phyloP scores from a whole-genome alignment of 2,888 invertebrate genomes.

The Podabrus alpinus region DNA sequence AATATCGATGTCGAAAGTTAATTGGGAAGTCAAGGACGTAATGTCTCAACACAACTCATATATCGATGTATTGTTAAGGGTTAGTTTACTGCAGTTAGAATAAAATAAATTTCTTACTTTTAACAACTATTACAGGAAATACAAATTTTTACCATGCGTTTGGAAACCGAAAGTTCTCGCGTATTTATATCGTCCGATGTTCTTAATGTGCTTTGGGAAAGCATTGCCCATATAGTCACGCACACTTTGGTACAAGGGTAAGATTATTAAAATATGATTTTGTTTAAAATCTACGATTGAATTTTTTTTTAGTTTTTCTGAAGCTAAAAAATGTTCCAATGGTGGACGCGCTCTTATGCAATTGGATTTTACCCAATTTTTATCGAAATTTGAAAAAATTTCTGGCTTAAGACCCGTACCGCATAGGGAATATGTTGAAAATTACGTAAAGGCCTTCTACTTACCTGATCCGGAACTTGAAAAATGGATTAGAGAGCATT shows the following conservation, averaged over 20 bases:
- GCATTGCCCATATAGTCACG: conserved; percentile 82
- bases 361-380: conserved; percentile 92
- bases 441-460: conserved; percentile 96
- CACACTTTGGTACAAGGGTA: conserved; percentile 92
- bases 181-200: conserved; percentile 75
- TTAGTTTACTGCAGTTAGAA: conserved; percentile 44
- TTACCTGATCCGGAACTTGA: conserved; percentile 86
- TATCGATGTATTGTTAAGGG: conserved; percentile 74
- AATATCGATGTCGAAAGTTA: conserved; percentile 86
- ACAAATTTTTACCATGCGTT: conserved; percentile 76
- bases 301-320: conserved; percentile 68
- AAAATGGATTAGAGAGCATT: conserved; percentile 84
- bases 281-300: background rate
- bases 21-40: conserved; percentile 95
- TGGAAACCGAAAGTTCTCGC: conserved; percentile 72
- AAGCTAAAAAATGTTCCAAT: conserved; percentile 91
- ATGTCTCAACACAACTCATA: conserved; percentile 93
- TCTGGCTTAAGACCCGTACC: conserved; percentile 84
- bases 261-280: conserved; percentile 31
- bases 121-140: conserved; percentile 60
- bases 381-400: conserved; percentile 87
- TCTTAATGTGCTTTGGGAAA: conserved; percentile 80
- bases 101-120: background rate
- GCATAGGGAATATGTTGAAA: conserved; percentile 87
- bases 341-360: conserved; percentile 98